Conservation (phyloP, 1,140 invertebrate genomes). For the Drosophila varians region DNA sequence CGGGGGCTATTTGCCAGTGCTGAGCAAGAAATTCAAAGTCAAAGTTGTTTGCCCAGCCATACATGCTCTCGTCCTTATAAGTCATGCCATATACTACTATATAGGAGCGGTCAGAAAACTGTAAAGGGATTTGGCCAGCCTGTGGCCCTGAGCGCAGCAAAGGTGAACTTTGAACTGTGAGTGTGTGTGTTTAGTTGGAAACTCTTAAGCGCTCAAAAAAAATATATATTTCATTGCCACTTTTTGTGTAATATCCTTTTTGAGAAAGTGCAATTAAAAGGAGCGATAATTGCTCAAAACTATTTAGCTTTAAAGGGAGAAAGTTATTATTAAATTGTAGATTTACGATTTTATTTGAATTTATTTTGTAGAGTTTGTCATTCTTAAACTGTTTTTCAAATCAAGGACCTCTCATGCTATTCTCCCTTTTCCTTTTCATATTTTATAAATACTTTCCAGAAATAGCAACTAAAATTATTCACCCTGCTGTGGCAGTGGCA, state of each 20-base stretch:
- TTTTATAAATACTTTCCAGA: background rate
- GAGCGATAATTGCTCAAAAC: background rate
- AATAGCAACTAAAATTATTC: constrained; percentile 16
- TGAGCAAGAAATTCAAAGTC: constrained; percentile 68
- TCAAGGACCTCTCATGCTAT: too few relatives aligned
- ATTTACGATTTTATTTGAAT: constrained; percentile 3
- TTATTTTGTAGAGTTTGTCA: background rate
- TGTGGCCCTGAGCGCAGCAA: constrained; percentile 4
- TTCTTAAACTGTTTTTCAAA: too few relatives aligned
- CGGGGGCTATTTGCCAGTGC: constrained; percentile 14
- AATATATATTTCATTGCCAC: constrained; percentile 25
- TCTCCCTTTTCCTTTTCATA: background rate
- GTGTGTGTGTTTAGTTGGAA: background rate
- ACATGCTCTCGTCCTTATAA: background rate
- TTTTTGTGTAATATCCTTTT: background rate
- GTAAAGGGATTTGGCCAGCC: constrained; percentile 1
- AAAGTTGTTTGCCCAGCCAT: constrained; percentile 54
- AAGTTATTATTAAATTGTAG: constrained; percentile 1
- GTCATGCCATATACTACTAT: too few relatives aligned
- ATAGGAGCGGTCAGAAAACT: constrained; percentile 1
- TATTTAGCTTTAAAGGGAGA: background rate
- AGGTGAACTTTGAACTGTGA: constrained; percentile 5
- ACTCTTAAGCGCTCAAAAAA: constrained; percentile 3
- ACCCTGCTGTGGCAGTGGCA: constrained; percentile 15
- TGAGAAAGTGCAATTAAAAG: background rate